Base-by-base conservation (phyloP, 2,113 vertebrate genomes). In the Empidonax traillii region DNA sequence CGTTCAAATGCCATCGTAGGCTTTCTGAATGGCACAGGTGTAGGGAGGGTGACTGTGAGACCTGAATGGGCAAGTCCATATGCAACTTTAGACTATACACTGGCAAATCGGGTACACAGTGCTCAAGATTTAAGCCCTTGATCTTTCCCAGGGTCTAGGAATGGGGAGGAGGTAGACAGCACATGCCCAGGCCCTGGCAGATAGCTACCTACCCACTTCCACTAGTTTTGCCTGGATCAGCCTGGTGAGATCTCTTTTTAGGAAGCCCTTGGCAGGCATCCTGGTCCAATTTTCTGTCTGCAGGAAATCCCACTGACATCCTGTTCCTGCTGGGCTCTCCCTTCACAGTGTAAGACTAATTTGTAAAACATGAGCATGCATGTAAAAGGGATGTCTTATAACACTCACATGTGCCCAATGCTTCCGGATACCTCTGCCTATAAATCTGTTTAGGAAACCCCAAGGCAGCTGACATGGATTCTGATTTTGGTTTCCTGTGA, bases 171-270 rank as follows among this genome's bases (percentile, higher is more conserved):
- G 43, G 43, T 31, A 84, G 56, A 63, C 37, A 31, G 49, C 39
- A 39, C 0, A 0, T 20, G n/a, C 30, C 71, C 43, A 27, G n/a
- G 53, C 21, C 30, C 52, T n/a, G 43, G 52, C 23, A 79, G 22
- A 52, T 0, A 28, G 35, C 7, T 35, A 77, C 24, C 24, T 46
- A 41, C 44, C 28, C 62, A 46, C 9, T 49, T 61, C 8, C 55
- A 58, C 44, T 27, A 33, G 0, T 33, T 65, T 85, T 59, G 33
- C 41, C 14, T 39, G 46, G 55, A 49, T 62, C n/a, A 83, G 44
- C 5, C 27, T 3, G 18, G 14, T 43, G 63, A 87, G 27, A 44
- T 5, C 24, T 69, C 46, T 39, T 61, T 62, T 61, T 35, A 65
- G 74, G 62, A 56, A 75, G 43, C 33, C 47, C 37, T 73, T 3